Base-by-base conservation (phyloP, 2,797 vertebrate species). In the Yasuhikotakia modesta region DNA sequence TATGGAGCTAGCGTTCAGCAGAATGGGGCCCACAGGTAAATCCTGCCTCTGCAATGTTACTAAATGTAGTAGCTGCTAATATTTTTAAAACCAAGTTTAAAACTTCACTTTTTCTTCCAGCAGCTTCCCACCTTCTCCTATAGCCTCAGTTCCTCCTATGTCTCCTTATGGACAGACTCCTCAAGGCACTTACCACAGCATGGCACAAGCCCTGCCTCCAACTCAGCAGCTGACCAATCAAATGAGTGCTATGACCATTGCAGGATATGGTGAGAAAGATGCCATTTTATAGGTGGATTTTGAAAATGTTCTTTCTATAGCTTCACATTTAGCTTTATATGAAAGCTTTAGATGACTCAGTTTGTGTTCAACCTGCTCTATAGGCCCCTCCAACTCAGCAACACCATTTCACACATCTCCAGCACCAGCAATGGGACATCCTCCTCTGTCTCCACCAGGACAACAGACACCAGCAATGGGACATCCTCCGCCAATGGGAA, bases 241-340 rank as follows among this genome's bases (percentile, higher is more conserved):
- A 85, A 93, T 99, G 88, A 87, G 79, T 84, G 91, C 89, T 64
- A 94, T 99, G 95, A 95, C 95, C 68, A 83, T 99, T 81, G 93
- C 93, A 70, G 94, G 84, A 87, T 95, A 95, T 77, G 95, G 96
- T 97, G 92, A 5, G 80, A 75, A 81, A 8, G 16, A 16, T 60
- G 13, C 2, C 35, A 11, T 70, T 66, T 55, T 22, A 22, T 6
- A 55, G 24, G 14, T 61, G 22, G 0, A 12, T 75, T 63, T n/a
- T 6, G 8, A 50, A 8, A 3, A n/a, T 12, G 35, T 48, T 58
- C 39, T 16, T 60, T 45, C 32, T 50, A 35, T 60, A 35, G 7
- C 14, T 71, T 58, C 13, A 10, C 21, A 14, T 30, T 12, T 24
- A 13, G 19, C 14, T 27, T 48, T 48, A 8, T 22, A 32, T 35